Conservation (phyloP, 2,797 vertebrate species). For the Tragopan temminckii region DNA sequence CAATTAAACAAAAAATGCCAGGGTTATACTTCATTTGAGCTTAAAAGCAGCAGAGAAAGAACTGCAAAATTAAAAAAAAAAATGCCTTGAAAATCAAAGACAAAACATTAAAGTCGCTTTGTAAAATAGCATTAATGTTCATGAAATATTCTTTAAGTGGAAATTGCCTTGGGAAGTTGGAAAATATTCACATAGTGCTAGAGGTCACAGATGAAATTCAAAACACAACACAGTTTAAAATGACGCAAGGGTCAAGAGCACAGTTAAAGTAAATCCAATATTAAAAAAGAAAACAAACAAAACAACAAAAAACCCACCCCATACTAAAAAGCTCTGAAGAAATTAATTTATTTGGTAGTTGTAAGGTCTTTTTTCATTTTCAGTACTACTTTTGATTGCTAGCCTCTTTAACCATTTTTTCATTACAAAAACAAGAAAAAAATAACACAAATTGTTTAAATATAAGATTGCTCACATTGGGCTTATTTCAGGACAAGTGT, state of each 20-base stretch:
- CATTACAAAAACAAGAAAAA: not conserved
- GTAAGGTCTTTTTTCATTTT: not conserved
- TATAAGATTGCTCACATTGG: not conserved
- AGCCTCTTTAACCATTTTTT: not conserved
- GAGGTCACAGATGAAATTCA: not conserved
- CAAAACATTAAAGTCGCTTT: constrained; percentile 50
- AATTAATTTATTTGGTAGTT: not conserved
- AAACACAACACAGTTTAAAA: not conserved
- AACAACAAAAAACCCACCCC: accelerated
- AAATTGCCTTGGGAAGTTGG: constrained; percentile 68
- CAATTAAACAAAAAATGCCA: not conserved
- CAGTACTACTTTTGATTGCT: not conserved
- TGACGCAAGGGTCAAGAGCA: not conserved
- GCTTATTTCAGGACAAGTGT: not conserved
- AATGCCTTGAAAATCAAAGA: constrained; percentile 53
- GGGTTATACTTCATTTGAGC: constrained; percentile 11
- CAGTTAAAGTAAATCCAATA: not conserved
- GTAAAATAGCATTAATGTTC: constrained; percentile 37
- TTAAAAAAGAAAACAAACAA: not conserved
- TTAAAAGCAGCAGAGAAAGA: constrained; percentile 25
- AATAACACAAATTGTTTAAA: not conserved
- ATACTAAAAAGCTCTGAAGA: not conserved
- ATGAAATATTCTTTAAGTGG: constrained; percentile 45
- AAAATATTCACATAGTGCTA: constrained; percentile 9
- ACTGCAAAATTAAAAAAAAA: not conserved